Base-by-base conservation (phyloP, 2,797 vertebrate genomes). In the Morus bassanus region DNA sequence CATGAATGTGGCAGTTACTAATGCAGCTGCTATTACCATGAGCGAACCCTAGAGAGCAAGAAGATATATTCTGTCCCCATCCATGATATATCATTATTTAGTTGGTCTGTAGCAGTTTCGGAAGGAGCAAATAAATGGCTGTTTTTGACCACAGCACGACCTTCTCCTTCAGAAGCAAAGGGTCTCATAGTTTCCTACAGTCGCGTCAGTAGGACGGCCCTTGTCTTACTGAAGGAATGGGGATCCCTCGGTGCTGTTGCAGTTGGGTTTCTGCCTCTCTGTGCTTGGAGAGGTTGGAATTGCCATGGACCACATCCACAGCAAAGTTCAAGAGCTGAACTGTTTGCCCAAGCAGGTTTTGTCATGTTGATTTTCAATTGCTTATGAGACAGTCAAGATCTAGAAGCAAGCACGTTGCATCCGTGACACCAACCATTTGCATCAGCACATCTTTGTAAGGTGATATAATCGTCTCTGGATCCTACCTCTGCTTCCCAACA, bases 391-490 rank as follows among this genome's bases (percentile, higher is more conserved):
- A 33, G 16, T 31, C 60, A 79, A 37, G 61, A 12, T 35, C 51
- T 46, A 41, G 75, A 23, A 72, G 56, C 1, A 1, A 21, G 18
- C 10, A 1, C 1, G 1, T 33, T 30, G 18, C 31, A 10, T 7
- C 46, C 48, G 1, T 17, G 33, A 37, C 19, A 10, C 11, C 43
- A 28, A 60, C 45, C 2, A 10, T 41, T 21, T 5, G 2, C 60
- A 24, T 41, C 68, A 60, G 37, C 46, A 28, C 53, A 22, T 31
- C 63, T 41, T 23, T 35, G 24, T 31, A 11, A 72, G 39, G 63
- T 3, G 28, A 21, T n/a, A 15, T 4, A 30, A 19, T 28, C 5
- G 1, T 9, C 33, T 75, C 80, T 65, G 39, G 31, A 65, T 22
- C 30, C 45, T 64, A 30, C 53, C 13, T 13, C 51, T 45, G 60